These are phyloP conservation scores for Escarpia spicata DNA, from an alignment of 2,888 invertebrate genomes.

Conservation along the genomic window DNA sequence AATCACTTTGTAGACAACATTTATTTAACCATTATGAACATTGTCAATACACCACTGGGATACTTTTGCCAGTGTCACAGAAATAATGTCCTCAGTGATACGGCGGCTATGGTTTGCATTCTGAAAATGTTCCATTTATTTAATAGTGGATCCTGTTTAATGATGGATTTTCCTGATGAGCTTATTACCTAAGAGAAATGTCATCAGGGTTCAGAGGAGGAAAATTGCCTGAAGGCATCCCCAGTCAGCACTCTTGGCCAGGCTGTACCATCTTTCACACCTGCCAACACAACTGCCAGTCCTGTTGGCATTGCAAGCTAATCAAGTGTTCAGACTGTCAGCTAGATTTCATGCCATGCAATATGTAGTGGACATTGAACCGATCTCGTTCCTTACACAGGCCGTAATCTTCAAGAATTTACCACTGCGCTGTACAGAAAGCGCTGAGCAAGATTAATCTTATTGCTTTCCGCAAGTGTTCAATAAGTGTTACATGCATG, in stretches of 20 bases:
- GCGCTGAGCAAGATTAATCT: neutral
- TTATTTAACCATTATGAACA: too few relatives aligned
- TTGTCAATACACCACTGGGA: too few relatives aligned
- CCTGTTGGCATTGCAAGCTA: neutral
- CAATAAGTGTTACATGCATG: neutral
- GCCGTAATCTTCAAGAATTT: neutral
- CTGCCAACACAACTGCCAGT: neutral
- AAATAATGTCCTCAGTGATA: too few relatives aligned
- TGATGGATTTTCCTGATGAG: too few relatives aligned
- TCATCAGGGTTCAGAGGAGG: neutral
- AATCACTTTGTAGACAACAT: too few relatives aligned
- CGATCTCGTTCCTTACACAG: neutral
- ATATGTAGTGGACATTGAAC: neutral
- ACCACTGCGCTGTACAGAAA: neutral
- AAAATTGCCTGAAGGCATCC: neutral
- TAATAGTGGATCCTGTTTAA: too few relatives aligned
- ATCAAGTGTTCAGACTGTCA: neutral
- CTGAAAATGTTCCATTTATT: too few relatives aligned
- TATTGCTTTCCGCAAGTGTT: neutral
- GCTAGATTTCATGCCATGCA: neutral
- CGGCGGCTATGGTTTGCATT: too few relatives aligned
- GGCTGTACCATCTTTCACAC: neutral
- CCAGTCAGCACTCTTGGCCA: neutral
- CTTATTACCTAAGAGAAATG: neutral
- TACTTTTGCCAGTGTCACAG: too few relatives aligned